Conservation (phyloP, 2,888 invertebrate genomes). For the Drosophila austrosaltans region DNA sequence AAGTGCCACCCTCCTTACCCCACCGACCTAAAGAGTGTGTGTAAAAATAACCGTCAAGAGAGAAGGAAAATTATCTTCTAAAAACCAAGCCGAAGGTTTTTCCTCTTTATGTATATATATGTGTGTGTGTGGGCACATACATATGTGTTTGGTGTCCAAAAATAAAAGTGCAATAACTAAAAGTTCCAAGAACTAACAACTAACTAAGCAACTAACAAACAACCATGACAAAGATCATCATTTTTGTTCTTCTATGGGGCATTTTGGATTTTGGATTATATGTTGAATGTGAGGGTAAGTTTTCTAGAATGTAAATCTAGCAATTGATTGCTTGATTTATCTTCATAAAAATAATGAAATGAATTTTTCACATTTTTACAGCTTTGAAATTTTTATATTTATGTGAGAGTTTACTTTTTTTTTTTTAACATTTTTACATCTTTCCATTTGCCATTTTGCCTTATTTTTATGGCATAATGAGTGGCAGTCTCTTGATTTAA, state of each 20-base stretch:
- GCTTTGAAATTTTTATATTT: constrained; percentile 54
- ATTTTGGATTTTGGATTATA: constrained; percentile 11
- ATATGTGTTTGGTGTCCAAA: constrained; percentile 1
- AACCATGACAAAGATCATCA: constrained; percentile 10
- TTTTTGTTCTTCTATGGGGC: constrained; percentile 6
- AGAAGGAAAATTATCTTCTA: constrained; percentile 23
- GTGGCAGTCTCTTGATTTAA: constrained; percentile 75
- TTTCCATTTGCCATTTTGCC: constrained; percentile 47
- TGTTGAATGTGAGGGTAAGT: constrained; percentile 52
- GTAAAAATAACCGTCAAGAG: constrained; percentile 34
- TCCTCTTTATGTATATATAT: constrained; percentile 6
- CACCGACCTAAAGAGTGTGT: constrained; percentile 24
- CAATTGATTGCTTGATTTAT: neutral
- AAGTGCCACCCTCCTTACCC: neutral
- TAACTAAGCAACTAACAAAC: neutral
- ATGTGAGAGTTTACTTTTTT: constrained; percentile 49
- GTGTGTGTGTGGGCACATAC: constrained; percentile 13
- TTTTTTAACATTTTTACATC: constrained; percentile 29
- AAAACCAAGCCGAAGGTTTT: constrained; percentile 29
- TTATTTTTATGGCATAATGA: constrained; percentile 70
- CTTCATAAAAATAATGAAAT: constrained; percentile 18
- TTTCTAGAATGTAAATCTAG: constrained; percentile 4
- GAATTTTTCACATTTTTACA: constrained; percentile 33
- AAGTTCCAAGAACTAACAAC: constrained; percentile 3
- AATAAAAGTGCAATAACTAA: constrained; percentile 5